A percentile compares a stretch with the other conserved stretches of the same genome.
Conservation (phyloP, 2,113 vertebrate genomes). For the Pomatorhinus ruficollis region DNA sequence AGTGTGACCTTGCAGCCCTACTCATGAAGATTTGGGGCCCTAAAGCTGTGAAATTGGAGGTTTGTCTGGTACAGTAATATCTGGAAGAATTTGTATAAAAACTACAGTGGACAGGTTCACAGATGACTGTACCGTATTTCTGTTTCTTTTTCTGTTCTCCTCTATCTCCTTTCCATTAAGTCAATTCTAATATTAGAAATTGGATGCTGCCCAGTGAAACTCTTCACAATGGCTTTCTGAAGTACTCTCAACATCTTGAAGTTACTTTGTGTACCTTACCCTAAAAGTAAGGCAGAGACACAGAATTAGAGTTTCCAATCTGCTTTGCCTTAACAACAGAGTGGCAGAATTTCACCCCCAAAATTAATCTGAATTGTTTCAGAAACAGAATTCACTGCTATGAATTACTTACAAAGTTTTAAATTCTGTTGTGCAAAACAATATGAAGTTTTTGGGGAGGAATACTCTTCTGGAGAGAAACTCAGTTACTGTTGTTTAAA, state of each 20-base stretch:
- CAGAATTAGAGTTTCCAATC: background rate
- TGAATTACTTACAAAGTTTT: background rate
- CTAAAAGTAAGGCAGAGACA: background rate
- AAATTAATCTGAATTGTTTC: background rate
- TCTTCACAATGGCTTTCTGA: background rate
- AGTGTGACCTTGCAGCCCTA: background rate
- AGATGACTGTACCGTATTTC: background rate
- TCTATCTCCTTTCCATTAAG: background rate
- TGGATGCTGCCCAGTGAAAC: background rate
- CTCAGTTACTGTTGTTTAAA: background rate
- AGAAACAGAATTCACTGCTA: background rate
- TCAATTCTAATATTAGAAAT: background rate
- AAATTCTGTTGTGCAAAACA: background rate
- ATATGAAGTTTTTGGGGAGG: background rate
- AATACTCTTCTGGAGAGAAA: background rate
- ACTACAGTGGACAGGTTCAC: background rate
- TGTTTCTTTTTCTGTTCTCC: background rate
- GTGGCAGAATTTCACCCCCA: background rate
- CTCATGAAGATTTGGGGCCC: background rate
- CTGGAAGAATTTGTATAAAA: background rate
- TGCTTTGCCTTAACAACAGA: background rate
- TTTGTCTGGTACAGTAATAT: background rate
- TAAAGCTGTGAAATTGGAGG: conserved; percentile 1
- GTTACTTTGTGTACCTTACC: background rate
- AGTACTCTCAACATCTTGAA: background rate